Base-by-base conservation (phyloP, 2,888 invertebrate species). In the Synergus itoensis region DNA sequence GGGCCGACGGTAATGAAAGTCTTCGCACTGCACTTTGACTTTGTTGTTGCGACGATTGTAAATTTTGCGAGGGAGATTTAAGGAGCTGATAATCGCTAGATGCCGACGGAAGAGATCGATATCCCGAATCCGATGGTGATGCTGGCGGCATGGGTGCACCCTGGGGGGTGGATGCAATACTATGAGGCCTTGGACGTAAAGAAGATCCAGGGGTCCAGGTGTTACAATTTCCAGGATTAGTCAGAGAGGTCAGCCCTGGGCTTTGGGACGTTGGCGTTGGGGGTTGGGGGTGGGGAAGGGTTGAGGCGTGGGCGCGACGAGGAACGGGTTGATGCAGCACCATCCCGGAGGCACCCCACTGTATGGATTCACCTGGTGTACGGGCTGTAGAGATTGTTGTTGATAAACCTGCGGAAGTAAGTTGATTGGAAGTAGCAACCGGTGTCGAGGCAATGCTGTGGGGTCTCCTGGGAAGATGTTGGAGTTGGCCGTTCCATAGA, bases 11-110 rank as follows among this genome's bases (percentile, higher is more conserved):
- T 83, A 95, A 88, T 0, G 94, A 94, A 40, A 94, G 87, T 73
- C 94, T 92, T 11, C 94, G 92, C 64, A 93, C 92, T 64, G 94
- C 93, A 80, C 93, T 92, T 83, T 94, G 94, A 84, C 93, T 93
- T 9, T 86, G 87, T 43, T 87, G 86, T 18, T 85, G 84, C 1
- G 82, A 79, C 21, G 84, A 84, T 45, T 78, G 78, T 1, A 43
- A 12, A 0, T 77, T 60, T 65, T 79, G 86, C 41, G 89, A 88
- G 0, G 91, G 90, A 5, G 94, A 94, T 85, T 94, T 92, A 82
- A 94, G 93, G 77, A 95, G 91, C 90, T 95, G 95, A 89, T 95
- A 94, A 87, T 95, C 95, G 90, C 94, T 95, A 65, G 94, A 92
- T 75, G 94, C 94, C 85, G 94, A 94, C 83, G 95, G 95, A 82